phyloP scores from a whole-genome alignment of 1,140 invertebrate species.

The Scaptodrosophila lebanonensis region DNA sequence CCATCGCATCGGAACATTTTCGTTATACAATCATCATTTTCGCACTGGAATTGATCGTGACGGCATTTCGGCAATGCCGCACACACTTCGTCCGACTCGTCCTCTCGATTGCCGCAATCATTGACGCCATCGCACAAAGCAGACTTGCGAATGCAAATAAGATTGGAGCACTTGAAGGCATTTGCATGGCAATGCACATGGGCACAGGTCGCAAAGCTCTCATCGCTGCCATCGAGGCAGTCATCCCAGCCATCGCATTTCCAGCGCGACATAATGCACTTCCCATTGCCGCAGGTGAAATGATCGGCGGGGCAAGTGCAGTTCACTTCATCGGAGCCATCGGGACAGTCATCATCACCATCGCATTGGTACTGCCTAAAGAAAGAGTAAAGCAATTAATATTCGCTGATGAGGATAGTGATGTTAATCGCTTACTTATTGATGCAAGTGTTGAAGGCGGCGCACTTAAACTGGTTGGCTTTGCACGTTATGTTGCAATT shows the following conservation, averaged over 20 bases:
- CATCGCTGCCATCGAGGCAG: slow-evolving; percentile 91
- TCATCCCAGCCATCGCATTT: slow-evolving; percentile 85
- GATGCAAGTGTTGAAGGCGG: slow-evolving; percentile 83
- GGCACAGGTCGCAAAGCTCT: slow-evolving; percentile 86
- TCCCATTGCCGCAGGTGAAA: slow-evolving; percentile 88
- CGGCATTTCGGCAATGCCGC: slow-evolving; percentile 82
- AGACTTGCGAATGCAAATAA: slow-evolving; percentile 82
- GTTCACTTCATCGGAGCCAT: slow-evolving; percentile 92
- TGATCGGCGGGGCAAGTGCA: slow-evolving; percentile 92
- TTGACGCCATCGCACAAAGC: slow-evolving; percentile 84
- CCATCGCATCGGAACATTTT: slow-evolving; percentile 86
- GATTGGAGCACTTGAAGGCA: slow-evolving; percentile 79
- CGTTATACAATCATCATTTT: slow-evolving; percentile 85
- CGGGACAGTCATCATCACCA: slow-evolving; percentile 93
- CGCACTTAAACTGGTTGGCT: slow-evolving; percentile 79
- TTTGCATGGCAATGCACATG: slow-evolving; percentile 88
- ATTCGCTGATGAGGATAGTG: neutral
- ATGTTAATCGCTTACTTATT: slow-evolving; percentile 77
- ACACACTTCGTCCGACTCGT: slow-evolving; percentile 81
- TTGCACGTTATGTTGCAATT: slow-evolving; percentile 61
- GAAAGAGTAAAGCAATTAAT: neutral
- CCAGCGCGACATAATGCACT: slow-evolving; percentile 94
- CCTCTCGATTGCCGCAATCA: slow-evolving; percentile 82
- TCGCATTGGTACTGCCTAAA: slow-evolving; percentile 68
- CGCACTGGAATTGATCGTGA: slow-evolving; percentile 86